Evolutionary conservation across 1,140 invertebrate genomes (phyloP), one percentile per base, ranked within the genome.

Genomic region (Pseudomyrmex dendroicus): DNA sequence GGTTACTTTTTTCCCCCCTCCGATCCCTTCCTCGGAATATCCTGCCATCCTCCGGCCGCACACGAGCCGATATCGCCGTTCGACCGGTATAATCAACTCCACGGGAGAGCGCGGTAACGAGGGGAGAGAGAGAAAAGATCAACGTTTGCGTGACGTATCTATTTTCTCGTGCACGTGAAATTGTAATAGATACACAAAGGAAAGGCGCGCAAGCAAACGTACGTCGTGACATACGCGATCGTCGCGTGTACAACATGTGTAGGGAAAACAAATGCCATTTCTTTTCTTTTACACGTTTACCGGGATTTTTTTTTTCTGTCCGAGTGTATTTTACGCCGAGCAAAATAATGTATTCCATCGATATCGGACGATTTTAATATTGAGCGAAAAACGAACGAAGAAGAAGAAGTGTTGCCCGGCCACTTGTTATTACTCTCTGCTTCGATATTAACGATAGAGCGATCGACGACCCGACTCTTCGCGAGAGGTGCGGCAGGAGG

Each of bases 371-470:
- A 57, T 80, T 70, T 70, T 80, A 80, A 83, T 83, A 83, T 76
- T 22, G 25, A 66, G 15, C 50, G 22, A 46, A 56, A 77, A 73
- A 54, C 8, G 52, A 8, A 35, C 10, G 20, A 77, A 50, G 20
- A 20, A 50, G 20, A 20, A 20, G 25, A 17, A 48, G 44, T 13
- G 35, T 70, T 61, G 22, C 22, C 35, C 22, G 76, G 66, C 22
- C 44, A 61, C 54, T 80, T 80, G 22, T 80, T 80, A 80, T 80
- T 80, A 80, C 66, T 80, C 48, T 15, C 54, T 22, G 64, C 64
- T 80, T 70, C 54, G 66, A 80, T 70, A 80, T 80, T 80, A 80
- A 80, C 66, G 76, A 74, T 74, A 74, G 57, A 50, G 20, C 73
- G 59, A 78, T 78, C 63, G 13, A 59, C 44, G 76, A 72, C 54